These are phyloP conservation scores for Vimba vimba DNA, from an alignment of 2,113 vertebrate genomes.

Conservation along the genomic window DNA sequence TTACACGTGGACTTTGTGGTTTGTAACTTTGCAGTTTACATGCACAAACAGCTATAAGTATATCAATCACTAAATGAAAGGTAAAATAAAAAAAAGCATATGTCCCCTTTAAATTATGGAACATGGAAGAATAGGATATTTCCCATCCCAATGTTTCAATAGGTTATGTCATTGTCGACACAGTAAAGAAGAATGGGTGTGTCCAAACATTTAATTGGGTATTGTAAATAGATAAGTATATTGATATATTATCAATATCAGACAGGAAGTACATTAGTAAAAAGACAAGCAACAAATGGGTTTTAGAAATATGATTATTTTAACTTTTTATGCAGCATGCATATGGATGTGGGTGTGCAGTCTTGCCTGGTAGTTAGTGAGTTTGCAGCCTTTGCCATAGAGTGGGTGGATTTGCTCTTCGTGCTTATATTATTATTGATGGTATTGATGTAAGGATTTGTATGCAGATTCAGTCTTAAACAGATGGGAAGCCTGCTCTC, in stretches of 20 bases:
- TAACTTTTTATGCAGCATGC: constrained; percentile 11
- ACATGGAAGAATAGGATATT: background rate
- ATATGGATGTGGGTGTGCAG: constrained; percentile 32
- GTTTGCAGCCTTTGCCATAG: constrained; percentile 36
- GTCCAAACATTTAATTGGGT: background rate
- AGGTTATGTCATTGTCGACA: background rate
- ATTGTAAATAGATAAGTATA: background rate
- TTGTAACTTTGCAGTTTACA: too few species aligned
- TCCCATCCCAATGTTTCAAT: background rate
- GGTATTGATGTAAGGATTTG: background rate
- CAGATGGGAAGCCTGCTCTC: constrained; percentile 24
- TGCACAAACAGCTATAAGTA: too few species aligned
- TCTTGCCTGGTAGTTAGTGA: constrained; percentile 20
- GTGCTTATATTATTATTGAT: constrained; percentile 22
- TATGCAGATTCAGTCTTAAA: constrained; percentile 17
- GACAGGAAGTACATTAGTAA: background rate
- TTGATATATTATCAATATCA: background rate
- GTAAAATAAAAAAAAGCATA: too few species aligned
- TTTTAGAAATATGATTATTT: background rate
- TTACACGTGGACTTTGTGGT: too few species aligned
- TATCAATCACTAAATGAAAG: too few species aligned
- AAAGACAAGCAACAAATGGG: background rate
- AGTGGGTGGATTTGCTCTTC: constrained; percentile 39
- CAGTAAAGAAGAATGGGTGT: background rate
- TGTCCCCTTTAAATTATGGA: background rate